phyloP scores from a whole-genome alignment of 2,113 vertebrate genomes.

The Corythoichthys intestinalis region DNA sequence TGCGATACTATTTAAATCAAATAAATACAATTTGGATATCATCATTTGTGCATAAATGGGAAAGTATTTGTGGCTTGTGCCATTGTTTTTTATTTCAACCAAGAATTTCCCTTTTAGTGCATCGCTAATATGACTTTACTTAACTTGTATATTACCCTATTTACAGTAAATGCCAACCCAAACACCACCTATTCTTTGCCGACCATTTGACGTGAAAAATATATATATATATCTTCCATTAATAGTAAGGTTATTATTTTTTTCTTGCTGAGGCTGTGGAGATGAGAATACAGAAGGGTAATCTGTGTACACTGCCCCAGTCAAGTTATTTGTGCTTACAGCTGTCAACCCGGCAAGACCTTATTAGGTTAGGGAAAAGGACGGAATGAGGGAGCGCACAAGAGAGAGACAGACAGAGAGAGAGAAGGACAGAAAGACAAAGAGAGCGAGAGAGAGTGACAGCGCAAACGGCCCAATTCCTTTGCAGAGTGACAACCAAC shows the following conservation, averaged over 20 bases:
- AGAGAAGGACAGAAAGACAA: neutral
- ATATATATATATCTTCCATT: slow-evolving; percentile 47
- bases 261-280: slow-evolving; percentile 52
- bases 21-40: slow-evolving; percentile 12
- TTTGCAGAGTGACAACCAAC: slow-evolving; percentile 49
- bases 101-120: too few relatives aligned
- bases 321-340: slow-evolving; percentile 58
- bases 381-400: slow-evolving; percentile 5
- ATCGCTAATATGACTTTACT: neutral
- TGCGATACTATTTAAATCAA: slow-evolving; percentile 10
- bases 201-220: slow-evolving; percentile 31
- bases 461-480: slow-evolving; percentile 26
- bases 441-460: neutral
- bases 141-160: neutral
- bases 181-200: slow-evolving; percentile 5
- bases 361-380: slow-evolving; percentile 56
- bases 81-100: too few relatives aligned
- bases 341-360: slow-evolving; percentile 52
- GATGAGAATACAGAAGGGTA: slow-evolving; percentile 47
- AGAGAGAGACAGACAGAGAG: neutral
- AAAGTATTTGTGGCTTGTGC: too few relatives aligned
- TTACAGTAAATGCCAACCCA: neutral
- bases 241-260: slow-evolving; percentile 38
- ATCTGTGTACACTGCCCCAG: slow-evolving; percentile 58
- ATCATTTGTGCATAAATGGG: neutral